Evolutionary conservation across 2,888 invertebrate species (phyloP), one percentile per base, ranked within the genome.

Genomic region (Caenorhabditis wallacei): DNA sequence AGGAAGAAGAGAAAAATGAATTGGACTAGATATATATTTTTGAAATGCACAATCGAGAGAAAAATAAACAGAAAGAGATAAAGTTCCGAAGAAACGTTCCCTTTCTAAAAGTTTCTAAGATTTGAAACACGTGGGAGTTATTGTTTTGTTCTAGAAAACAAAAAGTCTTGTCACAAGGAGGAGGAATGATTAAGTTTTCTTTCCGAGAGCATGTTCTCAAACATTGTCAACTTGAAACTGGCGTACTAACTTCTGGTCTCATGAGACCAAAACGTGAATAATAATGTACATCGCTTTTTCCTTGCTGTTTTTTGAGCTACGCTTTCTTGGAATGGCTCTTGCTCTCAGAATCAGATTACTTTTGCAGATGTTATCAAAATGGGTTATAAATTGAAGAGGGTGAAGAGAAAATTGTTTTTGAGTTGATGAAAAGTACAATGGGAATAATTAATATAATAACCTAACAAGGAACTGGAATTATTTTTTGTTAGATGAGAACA

Each of bases 51-150:
- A 20, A 22, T 59, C 51, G 30, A 61, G 11, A 48, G 18, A 56
- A 63, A 64, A 61, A 64, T 74, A 74, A 74, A 74, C 64, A 74
- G 22, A 61, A 24, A 13, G 11, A 53, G 48, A 72, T 63, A 56
- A 26, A 53, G 18, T 11, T 1, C 1, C 22, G 40, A 54, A 37
- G 30, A 53, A 63, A 22, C 63, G 46, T 46, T 63, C 61, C 30
- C 3, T 30, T 30, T 8, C 3, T n/a, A n/a, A 43, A 16, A 35
- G 64, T 30, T 64, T 46, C 56, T 16, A 11, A 4, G 56, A 56
- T 56, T 5, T 56, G 61, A 53, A 66, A 51, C 51, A 53, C 66
- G 66, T 51, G 66, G 66, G 61, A 46, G 61, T 43, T 43, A 61
- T 61, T 61, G 43, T 61, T 61, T 53, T 53, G 2, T 18, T 61